A percentile compares a stretch with the other conserved stretches of the same genome.
Evolutionary conservation across 2,888 invertebrate species (phyloP).

Genomic region (Troglohyphantes excavatus): DNA sequence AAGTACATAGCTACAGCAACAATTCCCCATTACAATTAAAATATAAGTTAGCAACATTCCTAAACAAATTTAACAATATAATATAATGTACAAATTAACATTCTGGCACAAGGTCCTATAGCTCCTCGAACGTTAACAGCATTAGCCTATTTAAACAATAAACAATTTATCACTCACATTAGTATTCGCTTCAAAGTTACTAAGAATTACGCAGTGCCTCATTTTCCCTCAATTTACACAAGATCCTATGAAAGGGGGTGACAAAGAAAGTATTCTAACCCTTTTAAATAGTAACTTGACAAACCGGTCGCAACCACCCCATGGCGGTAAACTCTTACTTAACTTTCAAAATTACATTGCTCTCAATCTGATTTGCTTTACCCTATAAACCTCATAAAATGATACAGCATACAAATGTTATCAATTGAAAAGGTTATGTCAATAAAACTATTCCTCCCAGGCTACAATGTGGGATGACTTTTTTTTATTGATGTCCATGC

Average conservation of each 20-base stretch:
- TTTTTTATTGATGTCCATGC: background rate
- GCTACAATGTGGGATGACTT: background rate
- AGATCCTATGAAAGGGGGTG: background rate
- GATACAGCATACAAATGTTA: slow-evolving; percentile 19
- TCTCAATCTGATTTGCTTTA: slow-evolving; percentile 33
- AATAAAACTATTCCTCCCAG: slow-evolving; percentile 13
- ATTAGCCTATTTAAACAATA: background rate
- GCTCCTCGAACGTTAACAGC: background rate
- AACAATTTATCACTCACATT: background rate
- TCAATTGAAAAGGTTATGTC: background rate
- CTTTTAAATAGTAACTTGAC: slow-evolving; percentile 31
- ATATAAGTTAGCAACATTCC: background rate
- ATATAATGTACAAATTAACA: background rate
- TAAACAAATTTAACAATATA: background rate
- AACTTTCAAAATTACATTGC: slow-evolving; percentile 33
- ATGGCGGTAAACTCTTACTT: slow-evolving; percentile 13
- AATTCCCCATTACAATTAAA: background rate
- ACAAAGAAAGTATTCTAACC: background rate
- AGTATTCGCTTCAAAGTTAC: background rate
- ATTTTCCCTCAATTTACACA: background rate
- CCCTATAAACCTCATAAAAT: slow-evolving; percentile 44
- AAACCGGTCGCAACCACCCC: slow-evolving; percentile 33
- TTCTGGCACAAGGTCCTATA: background rate
- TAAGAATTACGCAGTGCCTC: background rate
- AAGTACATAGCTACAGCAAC: no score